Evolutionary conservation across 1,140 invertebrate genomes (phyloP).

Genomic region (Tachypleus tridentatus): DNA sequence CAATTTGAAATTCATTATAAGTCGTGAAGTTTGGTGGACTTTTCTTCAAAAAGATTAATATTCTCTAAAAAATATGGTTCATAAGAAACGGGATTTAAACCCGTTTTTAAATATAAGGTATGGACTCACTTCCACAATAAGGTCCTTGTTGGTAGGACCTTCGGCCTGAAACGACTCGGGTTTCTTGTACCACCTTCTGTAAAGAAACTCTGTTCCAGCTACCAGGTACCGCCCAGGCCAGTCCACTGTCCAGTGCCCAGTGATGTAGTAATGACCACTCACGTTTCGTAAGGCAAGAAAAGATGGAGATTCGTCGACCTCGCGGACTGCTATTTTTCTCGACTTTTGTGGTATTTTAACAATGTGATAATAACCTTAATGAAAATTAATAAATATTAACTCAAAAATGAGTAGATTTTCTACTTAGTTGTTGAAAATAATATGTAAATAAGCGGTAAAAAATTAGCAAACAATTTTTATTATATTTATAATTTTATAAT

Average conservation of each 20-base stretch:
- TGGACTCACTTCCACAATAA: constrained; percentile 9
- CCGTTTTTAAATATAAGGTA: no score
- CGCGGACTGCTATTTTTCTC: constrained; percentile 65
- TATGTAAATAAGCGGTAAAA: not conserved
- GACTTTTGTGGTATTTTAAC: constrained; percentile 63
- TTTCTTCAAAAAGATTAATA: no score
- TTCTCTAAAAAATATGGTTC: no score
- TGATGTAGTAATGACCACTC: constrained; percentile 58
- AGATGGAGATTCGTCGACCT: constrained; percentile 61
- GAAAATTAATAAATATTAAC: no score
- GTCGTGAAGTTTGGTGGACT: no score
- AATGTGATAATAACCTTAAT: constrained; percentile 45
- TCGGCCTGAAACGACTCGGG: constrained; percentile 8
- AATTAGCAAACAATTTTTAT: not conserved
- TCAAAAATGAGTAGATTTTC: no score
- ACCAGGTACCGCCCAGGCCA: constrained; percentile 67
- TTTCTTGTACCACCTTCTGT: constrained; percentile 47
- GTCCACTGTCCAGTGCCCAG: constrained; percentile 68
- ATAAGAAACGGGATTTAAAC: no score
- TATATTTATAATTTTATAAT: not conserved
- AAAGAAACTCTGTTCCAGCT: constrained; percentile 64
- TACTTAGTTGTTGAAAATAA: no score
- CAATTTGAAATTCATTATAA: no score
- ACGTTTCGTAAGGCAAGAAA: constrained; percentile 63
- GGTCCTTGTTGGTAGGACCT: constrained; percentile 10